Evolutionary conservation across 2,113 vertebrate genomes (phyloP).

Genomic region (Micromys minutus): DNA sequence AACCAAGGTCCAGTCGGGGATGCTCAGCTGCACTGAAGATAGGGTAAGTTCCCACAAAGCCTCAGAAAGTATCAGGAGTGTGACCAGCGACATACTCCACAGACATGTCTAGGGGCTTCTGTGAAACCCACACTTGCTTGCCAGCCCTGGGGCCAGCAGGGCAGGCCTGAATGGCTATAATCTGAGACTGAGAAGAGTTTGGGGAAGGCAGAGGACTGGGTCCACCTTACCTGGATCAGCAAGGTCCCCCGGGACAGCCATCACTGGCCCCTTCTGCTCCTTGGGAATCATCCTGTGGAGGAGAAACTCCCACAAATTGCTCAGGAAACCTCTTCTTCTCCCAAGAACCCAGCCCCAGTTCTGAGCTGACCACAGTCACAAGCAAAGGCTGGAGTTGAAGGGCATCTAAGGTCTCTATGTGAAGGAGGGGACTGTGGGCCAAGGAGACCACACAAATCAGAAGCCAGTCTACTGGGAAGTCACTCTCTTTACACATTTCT

Average conservation of each 20-base stretch:
- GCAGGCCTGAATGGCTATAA: background rate
- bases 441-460: background rate
- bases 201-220: background rate
- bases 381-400: background rate
- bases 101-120: background rate
- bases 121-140: background rate
- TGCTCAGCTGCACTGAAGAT: background rate
- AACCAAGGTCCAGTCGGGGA: background rate
- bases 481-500: background rate
- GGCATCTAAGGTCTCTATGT: background rate
- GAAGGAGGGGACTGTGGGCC: background rate
- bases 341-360: background rate
- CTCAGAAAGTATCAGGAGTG: background rate
- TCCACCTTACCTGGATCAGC: conserved; percentile 79
- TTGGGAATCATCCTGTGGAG: conserved; percentile 79
- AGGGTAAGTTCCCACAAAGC: background rate
- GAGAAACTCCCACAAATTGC: background rate
- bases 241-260: conserved; percentile 77
- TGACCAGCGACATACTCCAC: background rate
- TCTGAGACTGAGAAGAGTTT: background rate
- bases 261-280: conserved; percentile 82
- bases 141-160: background rate
- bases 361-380: background rate
- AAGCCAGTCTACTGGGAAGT: background rate
- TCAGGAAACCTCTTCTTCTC: background rate